Evolutionary conservation across 2,113 vertebrate species (phyloP).

Genomic region (Lichenostomus cassidix): DNA sequence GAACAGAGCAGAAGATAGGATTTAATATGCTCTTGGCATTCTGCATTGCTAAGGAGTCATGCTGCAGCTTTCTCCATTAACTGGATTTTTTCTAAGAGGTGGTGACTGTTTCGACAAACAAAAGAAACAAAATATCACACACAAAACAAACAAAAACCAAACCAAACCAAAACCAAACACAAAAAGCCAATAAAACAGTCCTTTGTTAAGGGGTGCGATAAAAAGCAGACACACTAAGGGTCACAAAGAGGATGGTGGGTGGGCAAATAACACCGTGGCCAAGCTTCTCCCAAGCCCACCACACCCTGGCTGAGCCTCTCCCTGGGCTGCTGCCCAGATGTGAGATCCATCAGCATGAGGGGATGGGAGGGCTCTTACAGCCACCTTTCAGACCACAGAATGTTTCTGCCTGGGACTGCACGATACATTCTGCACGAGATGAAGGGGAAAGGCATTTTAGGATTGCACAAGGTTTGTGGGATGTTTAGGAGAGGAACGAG

Average conservation of each 20-base stretch:
- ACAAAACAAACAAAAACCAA: not conserved
- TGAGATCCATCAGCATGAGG: not conserved
- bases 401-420: not conserved
- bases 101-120: not conserved
- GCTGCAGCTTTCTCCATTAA: not conserved
- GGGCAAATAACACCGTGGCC: not conserved
- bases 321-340: not conserved
- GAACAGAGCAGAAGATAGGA: not conserved
- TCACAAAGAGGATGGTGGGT: not conserved
- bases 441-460: not conserved
- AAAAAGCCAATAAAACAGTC: not conserved
- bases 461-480: not conserved
- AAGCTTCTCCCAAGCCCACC: not conserved
- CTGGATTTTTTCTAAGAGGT: not conserved
- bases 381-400: not conserved
- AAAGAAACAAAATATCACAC: not conserved
- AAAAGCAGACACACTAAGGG: not conserved
- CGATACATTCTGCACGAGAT: not conserved
- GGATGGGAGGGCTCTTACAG: not conserved
- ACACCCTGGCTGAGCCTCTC: not conserved
- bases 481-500: not conserved
- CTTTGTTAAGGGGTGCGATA: not conserved
- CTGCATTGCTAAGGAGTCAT: not conserved
- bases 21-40: not conserved
- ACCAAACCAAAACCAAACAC: no score